Evolutionary conservation across 2,888 invertebrate genomes (phyloP).

Genomic region (Trichogramma dendrolimi): DNA sequence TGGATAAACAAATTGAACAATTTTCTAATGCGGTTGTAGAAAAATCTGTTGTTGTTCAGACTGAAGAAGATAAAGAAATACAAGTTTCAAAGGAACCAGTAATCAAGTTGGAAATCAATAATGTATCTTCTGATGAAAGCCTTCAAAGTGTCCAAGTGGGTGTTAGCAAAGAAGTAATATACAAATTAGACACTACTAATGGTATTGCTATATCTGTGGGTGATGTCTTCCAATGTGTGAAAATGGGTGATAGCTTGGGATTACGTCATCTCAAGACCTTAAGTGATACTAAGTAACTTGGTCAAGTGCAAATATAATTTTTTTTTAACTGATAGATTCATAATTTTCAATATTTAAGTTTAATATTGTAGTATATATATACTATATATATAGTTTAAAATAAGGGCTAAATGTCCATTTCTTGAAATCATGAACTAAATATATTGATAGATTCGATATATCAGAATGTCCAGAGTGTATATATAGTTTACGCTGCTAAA

Average conservation of each 20-base stretch:
- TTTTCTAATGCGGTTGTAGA: not conserved
- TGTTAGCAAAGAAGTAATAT: no score
- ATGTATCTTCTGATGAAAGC: no score
- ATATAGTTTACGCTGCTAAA: not conserved
- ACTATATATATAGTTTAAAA: not conserved
- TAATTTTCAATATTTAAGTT: not conserved
- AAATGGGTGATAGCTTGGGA: conserved; percentile 42
- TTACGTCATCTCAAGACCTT: conserved; percentile 37
- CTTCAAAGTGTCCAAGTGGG: no score
- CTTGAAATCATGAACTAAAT: no score
- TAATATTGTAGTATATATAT: conserved; percentile 1
- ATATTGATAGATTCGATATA: no score
- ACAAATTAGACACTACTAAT: no score
- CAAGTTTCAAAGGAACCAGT: no score
- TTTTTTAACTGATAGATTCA: not conserved
- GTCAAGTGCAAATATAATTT: not conserved
- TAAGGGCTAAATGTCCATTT: no score
- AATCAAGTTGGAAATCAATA: no score
- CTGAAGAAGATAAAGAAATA: no score
- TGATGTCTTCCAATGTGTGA: conserved; percentile 41
- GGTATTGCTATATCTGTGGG: conserved; percentile 33
- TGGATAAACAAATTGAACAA: not conserved
- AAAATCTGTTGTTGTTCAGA: no score
- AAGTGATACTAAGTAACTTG: conserved; percentile 18
- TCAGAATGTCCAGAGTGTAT: no score